Evolutionary conservation across 2,113 vertebrate genomes (phyloP).

Genomic region (Channa maculata): DNA sequence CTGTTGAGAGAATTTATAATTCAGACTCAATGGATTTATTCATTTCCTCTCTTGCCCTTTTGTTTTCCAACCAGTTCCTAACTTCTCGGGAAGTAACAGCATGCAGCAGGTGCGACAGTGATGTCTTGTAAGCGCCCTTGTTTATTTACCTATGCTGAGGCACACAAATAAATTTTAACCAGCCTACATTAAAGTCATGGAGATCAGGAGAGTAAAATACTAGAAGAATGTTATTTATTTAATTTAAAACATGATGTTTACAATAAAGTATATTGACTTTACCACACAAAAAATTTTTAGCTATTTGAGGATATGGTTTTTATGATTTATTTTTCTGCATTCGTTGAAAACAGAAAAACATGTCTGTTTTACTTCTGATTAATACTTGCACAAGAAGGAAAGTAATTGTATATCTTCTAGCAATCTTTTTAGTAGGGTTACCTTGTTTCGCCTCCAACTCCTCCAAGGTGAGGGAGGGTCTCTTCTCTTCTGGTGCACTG

Average conservation of each 20-base stretch:
- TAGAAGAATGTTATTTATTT: too few species aligned
- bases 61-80: not conserved
- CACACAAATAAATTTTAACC: conserved; percentile 5
- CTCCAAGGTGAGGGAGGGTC: conserved; percentile 90
- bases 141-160: conserved; percentile 14
- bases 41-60: conserved; percentile 4
- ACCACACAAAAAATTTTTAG: not conserved
- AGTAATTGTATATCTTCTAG: not conserved
- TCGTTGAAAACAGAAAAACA: too few species aligned
- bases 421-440: conserved; percentile 60
- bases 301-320: too few species aligned
- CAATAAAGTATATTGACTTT: not conserved
- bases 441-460: conserved; percentile 98
- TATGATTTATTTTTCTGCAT: too few species aligned
- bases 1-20: conserved; percentile 45
- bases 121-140: conserved; percentile 22
- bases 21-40: conserved; percentile 41
- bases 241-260: not conserved
- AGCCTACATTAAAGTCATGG: not conserved
- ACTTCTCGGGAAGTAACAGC: conserved; percentile 10
- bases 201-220: not conserved
- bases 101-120: conserved; percentile 24
- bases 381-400: too few species aligned
- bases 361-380: not conserved
- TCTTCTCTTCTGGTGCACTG: conserved; percentile 88